Percentiles rank a stretch among this genome's conserved stretches.
Conservation (phyloP, 2,797 vertebrate genomes). For the Eulemur albifrons region DNA sequence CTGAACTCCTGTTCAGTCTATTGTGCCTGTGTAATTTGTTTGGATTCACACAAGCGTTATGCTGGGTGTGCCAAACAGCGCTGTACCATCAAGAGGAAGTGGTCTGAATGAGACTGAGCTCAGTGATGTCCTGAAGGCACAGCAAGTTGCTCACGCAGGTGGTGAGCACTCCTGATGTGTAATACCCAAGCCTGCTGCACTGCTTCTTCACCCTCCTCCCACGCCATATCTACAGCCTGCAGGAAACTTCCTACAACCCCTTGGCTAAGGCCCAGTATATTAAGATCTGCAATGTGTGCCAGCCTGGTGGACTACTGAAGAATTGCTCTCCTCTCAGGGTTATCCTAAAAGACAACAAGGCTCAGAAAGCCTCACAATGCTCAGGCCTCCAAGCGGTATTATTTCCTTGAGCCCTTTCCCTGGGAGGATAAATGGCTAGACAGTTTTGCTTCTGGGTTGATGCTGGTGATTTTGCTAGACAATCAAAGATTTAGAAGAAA, state of each 20-base stretch:
- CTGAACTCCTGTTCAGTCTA: not conserved
- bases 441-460: not conserved
- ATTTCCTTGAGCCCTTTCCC: not conserved
- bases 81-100: not conserved
- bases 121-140: not conserved
- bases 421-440: not conserved
- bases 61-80: not conserved
- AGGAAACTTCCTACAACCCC: not conserved
- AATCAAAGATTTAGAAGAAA: not conserved
- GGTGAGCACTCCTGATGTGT: not conserved
- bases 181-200: too few species aligned
- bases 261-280: not conserved
- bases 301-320: not conserved
- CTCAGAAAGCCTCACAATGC: not conserved
- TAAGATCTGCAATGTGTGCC: not conserved
- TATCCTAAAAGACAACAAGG: not conserved
- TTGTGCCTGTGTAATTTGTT: not conserved
- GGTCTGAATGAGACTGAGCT: not conserved
- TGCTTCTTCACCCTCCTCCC: not conserved
- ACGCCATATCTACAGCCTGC: not conserved
- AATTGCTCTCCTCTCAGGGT: not conserved
- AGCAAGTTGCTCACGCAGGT: not conserved
- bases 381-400: not conserved
- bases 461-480: not conserved
- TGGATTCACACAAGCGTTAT: not conserved